Evolutionary conservation across 2,888 invertebrate species (phyloP).

Genomic region (Orthosia incerta): DNA sequence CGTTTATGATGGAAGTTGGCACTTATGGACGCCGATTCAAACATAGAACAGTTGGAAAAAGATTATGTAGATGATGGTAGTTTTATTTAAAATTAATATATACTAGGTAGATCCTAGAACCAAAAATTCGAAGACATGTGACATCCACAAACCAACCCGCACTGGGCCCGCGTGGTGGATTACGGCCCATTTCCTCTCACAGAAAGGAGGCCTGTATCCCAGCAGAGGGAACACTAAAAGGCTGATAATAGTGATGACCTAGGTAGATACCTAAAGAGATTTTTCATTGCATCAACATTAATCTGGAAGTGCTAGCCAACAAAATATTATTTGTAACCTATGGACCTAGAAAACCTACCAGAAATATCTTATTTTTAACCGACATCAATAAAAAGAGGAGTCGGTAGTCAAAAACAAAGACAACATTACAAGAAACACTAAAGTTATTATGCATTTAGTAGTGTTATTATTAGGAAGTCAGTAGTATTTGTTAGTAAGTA

Average conservation of each 20-base stretch:
- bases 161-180: too few relatives aligned
- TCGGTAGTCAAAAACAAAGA: too few relatives aligned
- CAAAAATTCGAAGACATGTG: too few relatives aligned
- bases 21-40: too few relatives aligned
- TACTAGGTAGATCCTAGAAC: too few relatives aligned
- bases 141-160: too few relatives aligned
- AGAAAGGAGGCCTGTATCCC: too few relatives aligned
- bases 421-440: neutral
- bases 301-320: neutral
- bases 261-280: neutral
- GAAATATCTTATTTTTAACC: neutral
- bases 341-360: neutral
- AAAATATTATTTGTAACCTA: neutral
- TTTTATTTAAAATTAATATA: neutral
- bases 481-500: neutral
- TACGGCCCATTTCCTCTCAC: too few relatives aligned
- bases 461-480: too few relatives aligned
- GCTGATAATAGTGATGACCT: too few relatives aligned
- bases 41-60: neutral
- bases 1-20: neutral
- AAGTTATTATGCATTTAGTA: neutral
- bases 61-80: neutral
- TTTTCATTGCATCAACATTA: neutral
- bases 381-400: too few relatives aligned
- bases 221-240: too few relatives aligned